A percentile compares a stretch with the other conserved stretches of the same genome.
phyloP scores from a whole-genome alignment of 2,888 invertebrate species.

The Drosophila helvetica region DNA sequence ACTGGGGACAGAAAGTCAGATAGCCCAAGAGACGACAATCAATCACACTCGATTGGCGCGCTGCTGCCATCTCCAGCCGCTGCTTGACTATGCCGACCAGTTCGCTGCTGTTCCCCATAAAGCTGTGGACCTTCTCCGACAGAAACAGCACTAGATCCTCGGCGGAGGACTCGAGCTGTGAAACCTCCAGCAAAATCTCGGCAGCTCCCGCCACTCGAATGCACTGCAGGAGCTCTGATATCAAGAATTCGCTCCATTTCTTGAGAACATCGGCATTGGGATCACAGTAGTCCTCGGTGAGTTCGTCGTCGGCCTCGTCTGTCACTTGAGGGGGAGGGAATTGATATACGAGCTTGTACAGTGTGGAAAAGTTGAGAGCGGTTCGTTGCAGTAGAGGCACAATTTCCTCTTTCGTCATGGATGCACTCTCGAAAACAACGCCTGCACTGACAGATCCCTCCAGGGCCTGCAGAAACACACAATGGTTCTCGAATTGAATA shows the following conservation, averaged over 20 bases:
- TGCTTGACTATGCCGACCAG: constrained; percentile 68
- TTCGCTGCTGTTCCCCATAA: constrained; percentile 72
- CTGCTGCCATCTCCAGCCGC: constrained; percentile 66
- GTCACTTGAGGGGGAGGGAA: constrained; percentile 30
- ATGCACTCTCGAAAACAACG: constrained; percentile 48
- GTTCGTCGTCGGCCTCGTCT: constrained; percentile 71
- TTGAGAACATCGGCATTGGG: constrained; percentile 78
- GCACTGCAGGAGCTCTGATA: constrained; percentile 67
- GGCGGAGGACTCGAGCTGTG: constrained; percentile 34
- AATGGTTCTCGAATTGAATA: constrained; percentile 58
- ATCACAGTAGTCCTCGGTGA: constrained; percentile 81
- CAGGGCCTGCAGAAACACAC: constrained; percentile 73
- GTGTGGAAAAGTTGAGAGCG: constrained; percentile 73
- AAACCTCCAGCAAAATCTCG: constrained; percentile 67
- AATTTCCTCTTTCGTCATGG: constrained; percentile 48
- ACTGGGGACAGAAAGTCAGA: constrained; percentile 67
- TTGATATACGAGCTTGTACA: constrained; percentile 78
- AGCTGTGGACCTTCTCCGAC: constrained; percentile 66
- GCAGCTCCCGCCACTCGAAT: constrained; percentile 71
- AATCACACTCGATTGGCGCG: constrained; percentile 61
- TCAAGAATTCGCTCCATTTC: constrained; percentile 78
- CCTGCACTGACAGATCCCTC: constrained; percentile 56
- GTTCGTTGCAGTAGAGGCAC: constrained; percentile 61
- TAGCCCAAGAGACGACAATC: constrained; percentile 70
- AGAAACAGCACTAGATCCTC: constrained; percentile 69